Evolutionary conservation across 2,888 invertebrate species (phyloP).

Genomic region (Drosophila peninsularis): DNA sequence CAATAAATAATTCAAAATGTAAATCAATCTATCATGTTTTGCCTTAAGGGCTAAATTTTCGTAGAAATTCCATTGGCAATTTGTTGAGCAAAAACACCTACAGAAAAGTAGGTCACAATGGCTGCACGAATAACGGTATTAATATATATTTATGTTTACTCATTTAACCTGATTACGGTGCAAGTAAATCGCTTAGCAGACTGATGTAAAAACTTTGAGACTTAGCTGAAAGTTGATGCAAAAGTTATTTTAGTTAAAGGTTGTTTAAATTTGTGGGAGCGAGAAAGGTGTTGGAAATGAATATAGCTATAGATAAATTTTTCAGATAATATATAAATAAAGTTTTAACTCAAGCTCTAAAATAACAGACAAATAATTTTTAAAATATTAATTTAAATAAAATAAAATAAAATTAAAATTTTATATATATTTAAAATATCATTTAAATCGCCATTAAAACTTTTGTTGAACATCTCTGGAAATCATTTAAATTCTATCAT

Average conservation of each 20-base stretch:
- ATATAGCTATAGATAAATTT: no score
- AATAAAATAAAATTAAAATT: no score
- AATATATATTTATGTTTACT: constrained; percentile 8
- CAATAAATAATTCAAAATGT: constrained; percentile 17
- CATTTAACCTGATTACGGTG: constrained; percentile 13
- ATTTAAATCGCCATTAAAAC: no score
- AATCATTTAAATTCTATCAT: no score
- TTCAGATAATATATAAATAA: no score
- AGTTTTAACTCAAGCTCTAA: no score
- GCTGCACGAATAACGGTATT: constrained; percentile 1
- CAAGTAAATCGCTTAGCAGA: neutral
- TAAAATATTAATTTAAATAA: no score
- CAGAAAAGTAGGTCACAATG: constrained; percentile 21
- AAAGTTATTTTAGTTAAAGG: neutral
- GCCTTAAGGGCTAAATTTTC: constrained; percentile 7
- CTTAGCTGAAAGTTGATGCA: neutral
- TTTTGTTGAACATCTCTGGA: no score
- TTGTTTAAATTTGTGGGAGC: no score
- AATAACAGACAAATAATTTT: no score
- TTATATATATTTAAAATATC: no score
- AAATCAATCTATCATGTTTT: constrained; percentile 32
- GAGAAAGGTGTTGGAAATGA: no score
- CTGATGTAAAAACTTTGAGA: neutral
- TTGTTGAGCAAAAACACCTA: constrained; percentile 5
- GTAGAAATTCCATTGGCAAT: constrained; percentile 6